Conservation (phyloP, 2,113 vertebrate genomes). For the Callipepla californica region DNA sequence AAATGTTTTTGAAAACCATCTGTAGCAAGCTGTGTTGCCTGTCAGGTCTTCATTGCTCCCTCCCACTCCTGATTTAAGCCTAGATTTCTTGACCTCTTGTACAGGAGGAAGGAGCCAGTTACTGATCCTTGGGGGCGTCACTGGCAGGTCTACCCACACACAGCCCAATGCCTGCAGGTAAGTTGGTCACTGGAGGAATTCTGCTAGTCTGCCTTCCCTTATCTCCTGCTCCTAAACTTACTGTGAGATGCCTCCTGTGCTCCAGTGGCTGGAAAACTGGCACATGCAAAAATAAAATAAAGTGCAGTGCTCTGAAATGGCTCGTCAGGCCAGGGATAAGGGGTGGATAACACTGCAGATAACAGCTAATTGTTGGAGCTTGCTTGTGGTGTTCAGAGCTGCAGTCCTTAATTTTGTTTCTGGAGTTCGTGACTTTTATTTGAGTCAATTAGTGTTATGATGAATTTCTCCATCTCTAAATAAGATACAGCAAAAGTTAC, state of each 20-base stretch:
- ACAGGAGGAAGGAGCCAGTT: neutral
- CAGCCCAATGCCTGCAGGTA: neutral
- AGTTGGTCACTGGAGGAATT: neutral
- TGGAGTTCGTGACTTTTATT: conserved; percentile 16
- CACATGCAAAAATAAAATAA: neutral
- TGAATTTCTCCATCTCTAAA: too few relatives aligned
- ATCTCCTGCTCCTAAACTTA: neutral
- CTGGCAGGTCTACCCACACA: neutral
- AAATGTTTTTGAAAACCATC: neutral
- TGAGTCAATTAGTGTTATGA: conserved; percentile 28
- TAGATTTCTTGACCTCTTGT: neutral
- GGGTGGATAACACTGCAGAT: neutral
- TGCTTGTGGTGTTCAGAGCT: neutral
- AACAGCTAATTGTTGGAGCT: neutral
- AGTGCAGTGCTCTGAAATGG: neutral
- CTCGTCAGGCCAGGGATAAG: neutral
- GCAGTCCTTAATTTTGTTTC: neutral
- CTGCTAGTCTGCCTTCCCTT: neutral
- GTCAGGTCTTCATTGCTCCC: neutral
- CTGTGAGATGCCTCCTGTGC: neutral
- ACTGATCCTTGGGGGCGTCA: neutral
- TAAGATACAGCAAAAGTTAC: too few relatives aligned
- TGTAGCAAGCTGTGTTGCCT: neutral
- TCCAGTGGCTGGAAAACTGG: neutral
- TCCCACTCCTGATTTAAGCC: neutral